Evolutionary conservation across 2,797 vertebrate genomes (phyloP).

Genomic region (Taenioides sp.): DNA sequence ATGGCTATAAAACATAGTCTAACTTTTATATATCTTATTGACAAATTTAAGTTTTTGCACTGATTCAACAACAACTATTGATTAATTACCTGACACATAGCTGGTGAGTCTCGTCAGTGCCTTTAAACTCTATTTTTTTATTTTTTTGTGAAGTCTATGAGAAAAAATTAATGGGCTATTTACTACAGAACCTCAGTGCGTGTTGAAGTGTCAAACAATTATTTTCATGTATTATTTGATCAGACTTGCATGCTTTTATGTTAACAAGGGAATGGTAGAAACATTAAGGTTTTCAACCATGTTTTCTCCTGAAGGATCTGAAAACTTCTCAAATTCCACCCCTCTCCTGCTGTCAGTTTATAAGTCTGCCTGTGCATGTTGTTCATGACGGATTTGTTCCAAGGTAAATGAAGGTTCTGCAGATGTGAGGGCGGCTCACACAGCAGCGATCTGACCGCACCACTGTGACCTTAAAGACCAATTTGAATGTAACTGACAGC

Average conservation of each 20-base stretch:
- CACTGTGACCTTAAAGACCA: constrained; percentile 64
- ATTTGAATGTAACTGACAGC: constrained; percentile 17
- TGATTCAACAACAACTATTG: too few species aligned
- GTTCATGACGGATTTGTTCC: constrained; percentile 35
- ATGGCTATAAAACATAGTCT: too few species aligned
- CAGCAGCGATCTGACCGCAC: constrained; percentile 40
- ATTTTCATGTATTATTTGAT: too few species aligned
- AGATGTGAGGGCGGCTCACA: not conserved
- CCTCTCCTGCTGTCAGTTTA: constrained; percentile 16
- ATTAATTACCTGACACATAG: too few species aligned
- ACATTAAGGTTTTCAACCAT: constrained; percentile 1
- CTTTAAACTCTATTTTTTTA: too few species aligned
- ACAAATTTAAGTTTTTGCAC: too few species aligned
- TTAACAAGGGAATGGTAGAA: not conserved
- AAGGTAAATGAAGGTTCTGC: constrained; percentile 20
- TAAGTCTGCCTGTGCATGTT: constrained; percentile 1
- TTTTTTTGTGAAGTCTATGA: too few species aligned
- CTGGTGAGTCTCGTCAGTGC: too few species aligned
- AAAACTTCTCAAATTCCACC: constrained; percentile 2
- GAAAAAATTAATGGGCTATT: too few species aligned
- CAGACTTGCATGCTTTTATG: not conserved
- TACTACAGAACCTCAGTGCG: too few species aligned
- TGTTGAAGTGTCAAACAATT: too few species aligned
- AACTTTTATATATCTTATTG: too few species aligned
- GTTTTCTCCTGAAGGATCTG: constrained; percentile 1